A percentile compares a stretch with the other conserved stretches of the same genome.
Conservation (phyloP, 1,140 invertebrate genomes). For the Bacillus rossius region DNA sequence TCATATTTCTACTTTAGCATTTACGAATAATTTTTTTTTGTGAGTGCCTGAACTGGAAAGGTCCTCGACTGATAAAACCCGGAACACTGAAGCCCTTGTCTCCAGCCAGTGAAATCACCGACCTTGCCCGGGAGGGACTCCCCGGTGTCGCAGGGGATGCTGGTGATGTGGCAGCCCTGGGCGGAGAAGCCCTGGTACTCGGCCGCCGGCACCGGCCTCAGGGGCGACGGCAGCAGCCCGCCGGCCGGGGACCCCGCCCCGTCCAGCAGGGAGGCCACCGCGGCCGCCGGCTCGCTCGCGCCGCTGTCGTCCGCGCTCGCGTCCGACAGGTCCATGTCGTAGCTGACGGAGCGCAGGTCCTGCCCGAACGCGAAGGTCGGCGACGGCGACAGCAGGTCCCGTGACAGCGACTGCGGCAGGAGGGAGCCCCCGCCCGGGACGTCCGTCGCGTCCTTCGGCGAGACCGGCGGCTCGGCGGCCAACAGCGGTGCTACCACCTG, state of each 20-base stretch:
- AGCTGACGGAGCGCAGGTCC: slow-evolving; percentile 61
- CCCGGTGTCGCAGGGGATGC: slow-evolving; percentile 65
- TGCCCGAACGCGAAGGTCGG: slow-evolving; percentile 44
- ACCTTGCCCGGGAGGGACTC: slow-evolving; percentile 37
- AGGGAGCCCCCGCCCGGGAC: slow-evolving; percentile 10
- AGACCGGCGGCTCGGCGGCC: slow-evolving; percentile 35
- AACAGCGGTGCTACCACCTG: no score
- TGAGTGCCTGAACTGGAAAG: no score
- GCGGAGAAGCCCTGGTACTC: slow-evolving; percentile 62
- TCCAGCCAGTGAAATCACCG: neutral
- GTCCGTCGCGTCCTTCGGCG: slow-evolving; percentile 35
- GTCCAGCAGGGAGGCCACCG: slow-evolving; percentile 30
- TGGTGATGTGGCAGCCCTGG: slow-evolving; percentile 61
- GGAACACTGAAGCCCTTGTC: no score
- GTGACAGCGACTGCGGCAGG: neutral
- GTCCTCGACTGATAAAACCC: no score
- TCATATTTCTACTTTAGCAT: no score
- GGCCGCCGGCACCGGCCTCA: slow-evolving; percentile 47
- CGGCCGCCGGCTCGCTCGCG: slow-evolving; percentile 11
- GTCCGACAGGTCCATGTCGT: slow-evolving; percentile 65
- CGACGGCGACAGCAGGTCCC: slow-evolving; percentile 48
- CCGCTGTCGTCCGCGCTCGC: slow-evolving; percentile 59
- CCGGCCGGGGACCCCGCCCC: slow-evolving; percentile 17
- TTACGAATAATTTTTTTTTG: no score
- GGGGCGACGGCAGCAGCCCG: slow-evolving; percentile 51